Base-by-base conservation (phyloP, 2,797 vertebrate species). In the Oreortyx pictus region DNA sequence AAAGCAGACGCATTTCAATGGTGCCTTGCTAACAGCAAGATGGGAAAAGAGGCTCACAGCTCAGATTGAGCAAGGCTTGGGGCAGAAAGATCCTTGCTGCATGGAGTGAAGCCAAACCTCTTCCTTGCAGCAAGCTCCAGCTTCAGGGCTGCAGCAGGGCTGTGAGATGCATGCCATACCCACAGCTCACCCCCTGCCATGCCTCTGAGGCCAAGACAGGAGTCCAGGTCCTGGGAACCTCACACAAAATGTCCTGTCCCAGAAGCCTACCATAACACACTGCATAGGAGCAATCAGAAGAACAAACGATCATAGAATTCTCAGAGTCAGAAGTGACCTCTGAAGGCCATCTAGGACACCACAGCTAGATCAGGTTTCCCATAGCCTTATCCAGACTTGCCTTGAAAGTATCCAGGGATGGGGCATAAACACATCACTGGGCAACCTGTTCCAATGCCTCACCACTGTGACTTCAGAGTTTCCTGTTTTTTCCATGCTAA, bases 161-260 rank as follows among this genome's bases (percentile, higher is more conserved):
- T 79, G 64, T 24, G 20, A 7, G 61, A 39, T 39, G 71, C 27
- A 23, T 0, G 0, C 2, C 11, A n/a, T 47, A 31, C 1, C 0
- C 43, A 60, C 14, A 41, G 20, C 20, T 54, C 0, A 0, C 47
- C 9, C 14, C 6, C 44, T 23, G 43, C 0, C 0, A 54, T 25
- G 35, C 27, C 44, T 61, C 66, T 4, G 29, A 23, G 29, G 43
- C 52, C 52, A 60, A 57, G 22, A 44, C 1, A 1, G 1, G 24
- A 61, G 41, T 18, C 24, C 70, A 47, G 43, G 4, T 16, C 29
- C 0, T 39, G 37, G 64, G 31, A 57, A 54, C 27, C 1, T 1
- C 17, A 19, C 9, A 41, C 19, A 20, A 20, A 68, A 25, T n/a
- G 39, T 16, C 33, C 71, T 33, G 6, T 46, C 37, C 14, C 12